These are phyloP conservation scores for Bovichtus diacanthus DNA, from an alignment of 2,797 vertebrate genomes.

Conservation along the genomic window DNA sequence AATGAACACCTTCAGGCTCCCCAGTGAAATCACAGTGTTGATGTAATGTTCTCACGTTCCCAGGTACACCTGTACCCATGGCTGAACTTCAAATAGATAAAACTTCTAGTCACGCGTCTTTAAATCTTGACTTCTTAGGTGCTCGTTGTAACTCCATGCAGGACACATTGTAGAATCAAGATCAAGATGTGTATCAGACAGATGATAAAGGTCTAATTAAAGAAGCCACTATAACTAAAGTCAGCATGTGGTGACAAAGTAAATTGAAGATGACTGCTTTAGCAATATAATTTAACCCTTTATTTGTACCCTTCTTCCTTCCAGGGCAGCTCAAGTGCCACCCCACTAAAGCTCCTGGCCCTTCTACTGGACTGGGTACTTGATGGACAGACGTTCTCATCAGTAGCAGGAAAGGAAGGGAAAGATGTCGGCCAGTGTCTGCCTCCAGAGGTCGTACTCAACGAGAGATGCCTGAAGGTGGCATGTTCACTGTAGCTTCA, in stretches of 20 bases:
- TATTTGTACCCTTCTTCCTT: constrained; percentile 3
- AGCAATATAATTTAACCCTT: background rate
- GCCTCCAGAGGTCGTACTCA: constrained; percentile 71
- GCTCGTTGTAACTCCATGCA: background rate
- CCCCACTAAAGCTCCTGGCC: constrained; percentile 84
- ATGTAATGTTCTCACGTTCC: background rate
- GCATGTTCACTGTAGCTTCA: constrained; percentile 55
- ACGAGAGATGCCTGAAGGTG: constrained; percentile 88
- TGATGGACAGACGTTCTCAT: constrained; percentile 79
- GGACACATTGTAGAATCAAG: background rate
- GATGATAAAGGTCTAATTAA: background rate
- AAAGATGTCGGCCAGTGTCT: constrained; percentile 51
- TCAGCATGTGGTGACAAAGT: background rate
- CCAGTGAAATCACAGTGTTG: background rate
- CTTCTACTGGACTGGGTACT: constrained; percentile 91
- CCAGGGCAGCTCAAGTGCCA: constrained; percentile 77
- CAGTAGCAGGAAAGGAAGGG: constrained; percentile 54
- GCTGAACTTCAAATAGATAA: background rate
- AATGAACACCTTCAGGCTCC: constrained; percentile 4
- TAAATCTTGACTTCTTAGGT: background rate
- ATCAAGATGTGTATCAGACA: background rate
- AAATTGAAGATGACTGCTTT: background rate
- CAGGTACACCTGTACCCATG: background rate
- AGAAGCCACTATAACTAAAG: background rate
- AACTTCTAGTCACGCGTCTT: background rate